phyloP scores from a whole-genome alignment of 2,113 vertebrate species.

The Misgurnus anguillicaudatus region DNA sequence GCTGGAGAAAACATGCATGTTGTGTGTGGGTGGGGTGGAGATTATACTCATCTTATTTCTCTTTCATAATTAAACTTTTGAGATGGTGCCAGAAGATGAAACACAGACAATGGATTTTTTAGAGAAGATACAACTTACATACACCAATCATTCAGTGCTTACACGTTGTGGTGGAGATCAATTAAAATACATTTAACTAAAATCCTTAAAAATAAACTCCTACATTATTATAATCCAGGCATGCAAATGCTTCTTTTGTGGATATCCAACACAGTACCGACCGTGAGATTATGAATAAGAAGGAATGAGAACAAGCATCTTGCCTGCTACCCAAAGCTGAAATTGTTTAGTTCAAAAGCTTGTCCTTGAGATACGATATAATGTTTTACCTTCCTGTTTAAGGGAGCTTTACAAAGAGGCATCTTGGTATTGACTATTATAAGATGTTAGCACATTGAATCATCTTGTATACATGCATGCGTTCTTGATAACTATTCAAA shows the following conservation, averaged over 20 bases:
- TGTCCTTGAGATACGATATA: background rate
- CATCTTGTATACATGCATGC: no score
- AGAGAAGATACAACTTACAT: constrained; percentile 18
- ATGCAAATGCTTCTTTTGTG: constrained; percentile 22
- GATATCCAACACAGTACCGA: constrained; percentile 11
- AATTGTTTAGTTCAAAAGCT: background rate
- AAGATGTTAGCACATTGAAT: no score
- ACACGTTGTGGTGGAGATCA: constrained; percentile 11
- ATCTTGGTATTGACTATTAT: no score
- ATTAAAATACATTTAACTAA: background rate
- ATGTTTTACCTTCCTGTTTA: background rate
- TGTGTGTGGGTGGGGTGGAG: background rate
- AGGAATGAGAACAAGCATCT: constrained; percentile 16
- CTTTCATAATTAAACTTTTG: constrained; percentile 38
- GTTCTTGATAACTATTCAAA: no score
- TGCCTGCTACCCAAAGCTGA: background rate
- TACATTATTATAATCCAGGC: constrained; percentile 5
- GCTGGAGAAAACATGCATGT: no score
- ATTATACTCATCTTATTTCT: background rate
- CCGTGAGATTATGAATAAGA: constrained; percentile 21
- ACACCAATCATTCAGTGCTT: background rate
- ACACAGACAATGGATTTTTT: constrained; percentile 9
- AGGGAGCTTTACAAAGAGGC: background rate
- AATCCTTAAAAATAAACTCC: background rate
- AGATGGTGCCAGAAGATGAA: constrained; percentile 3